phyloP scores from a whole-genome alignment of 1,140 invertebrate species.

The Dinoponera quadriceps region DNA sequence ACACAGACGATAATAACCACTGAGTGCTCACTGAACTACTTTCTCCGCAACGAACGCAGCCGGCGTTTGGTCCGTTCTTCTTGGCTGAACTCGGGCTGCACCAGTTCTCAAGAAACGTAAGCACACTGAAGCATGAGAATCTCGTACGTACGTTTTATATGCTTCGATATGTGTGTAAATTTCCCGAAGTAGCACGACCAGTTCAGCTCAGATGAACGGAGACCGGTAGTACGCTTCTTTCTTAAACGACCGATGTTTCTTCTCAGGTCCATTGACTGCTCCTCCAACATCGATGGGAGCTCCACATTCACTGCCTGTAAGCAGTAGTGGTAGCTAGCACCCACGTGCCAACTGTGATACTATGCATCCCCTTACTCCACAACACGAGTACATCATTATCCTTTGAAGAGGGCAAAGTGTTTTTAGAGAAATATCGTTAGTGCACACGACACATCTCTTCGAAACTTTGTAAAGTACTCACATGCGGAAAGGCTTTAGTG shows the following conservation, averaged over 20 bases:
- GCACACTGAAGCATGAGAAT: too few species aligned
- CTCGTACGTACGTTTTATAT: too few species aligned
- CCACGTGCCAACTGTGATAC: constrained; percentile 85
- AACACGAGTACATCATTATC: constrained; percentile 83
- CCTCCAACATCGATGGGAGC: constrained; percentile 82
- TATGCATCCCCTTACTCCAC: constrained; percentile 80
- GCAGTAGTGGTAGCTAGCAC: constrained; percentile 85
- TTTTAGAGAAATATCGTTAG: constrained; percentile 70
- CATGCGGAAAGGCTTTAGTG: constrained; percentile 82
- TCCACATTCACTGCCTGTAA: constrained; percentile 84
- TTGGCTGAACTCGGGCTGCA: too few species aligned
- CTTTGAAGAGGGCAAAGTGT: constrained; percentile 76
- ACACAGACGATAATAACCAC: too few species aligned
- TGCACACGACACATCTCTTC: constrained; percentile 76
- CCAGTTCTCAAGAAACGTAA: too few species aligned
- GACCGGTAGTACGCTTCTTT: too few species aligned
- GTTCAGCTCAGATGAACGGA: too few species aligned
- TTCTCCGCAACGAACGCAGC: too few species aligned
- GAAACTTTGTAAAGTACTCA: constrained; percentile 78
- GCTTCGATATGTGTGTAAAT: too few species aligned
- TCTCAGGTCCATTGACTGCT: constrained; percentile 82
- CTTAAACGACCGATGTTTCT: constrained; percentile 30
- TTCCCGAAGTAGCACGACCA: too few species aligned
- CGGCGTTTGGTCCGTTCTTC: too few species aligned
- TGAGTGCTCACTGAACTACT: too few species aligned